A percentile compares a stretch with the other conserved stretches of the same genome.
Evolutionary conservation across 2,888 invertebrate species (phyloP).

Genomic region (Diplolepis rosae): DNA sequence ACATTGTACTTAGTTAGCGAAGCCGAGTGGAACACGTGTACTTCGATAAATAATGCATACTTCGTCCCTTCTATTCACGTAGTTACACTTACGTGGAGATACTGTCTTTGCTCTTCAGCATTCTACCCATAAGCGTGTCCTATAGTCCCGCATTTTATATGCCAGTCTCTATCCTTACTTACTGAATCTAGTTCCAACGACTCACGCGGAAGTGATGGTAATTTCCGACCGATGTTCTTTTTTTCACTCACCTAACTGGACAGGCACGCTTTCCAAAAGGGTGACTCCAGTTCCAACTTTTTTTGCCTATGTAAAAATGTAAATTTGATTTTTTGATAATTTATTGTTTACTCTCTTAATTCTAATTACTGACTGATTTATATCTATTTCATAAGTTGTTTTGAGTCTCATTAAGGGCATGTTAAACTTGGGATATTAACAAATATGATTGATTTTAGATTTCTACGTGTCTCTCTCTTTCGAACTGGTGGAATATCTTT

Average conservation of each 20-base stretch:
- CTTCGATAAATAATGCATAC: conserved; percentile 69
- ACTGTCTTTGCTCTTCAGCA: conserved; percentile 48
- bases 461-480: too few species aligned
- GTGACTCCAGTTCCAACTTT: conserved; percentile 11
- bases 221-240: conserved; percentile 30
- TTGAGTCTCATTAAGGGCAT: too few species aligned
- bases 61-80: conserved; percentile 46
- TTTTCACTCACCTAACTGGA: conserved; percentile 22
- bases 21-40: conserved; percentile 71
- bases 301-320: neutral
- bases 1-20: conserved; percentile 56
- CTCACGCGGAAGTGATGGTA: conserved; percentile 30
- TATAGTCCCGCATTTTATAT: conserved; percentile 39
- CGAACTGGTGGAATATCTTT: too few species aligned
- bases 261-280: conserved; percentile 24
- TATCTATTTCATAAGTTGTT: too few species aligned
- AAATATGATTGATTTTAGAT: too few species aligned
- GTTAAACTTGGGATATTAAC: too few species aligned
- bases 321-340: too few species aligned
- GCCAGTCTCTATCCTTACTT: conserved; percentile 31
- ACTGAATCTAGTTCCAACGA: conserved; percentile 29
- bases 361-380: too few species aligned
- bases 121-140: conserved; percentile 47
- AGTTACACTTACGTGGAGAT: conserved; percentile 55
- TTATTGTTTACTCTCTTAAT: too few species aligned